Percentiles rank a stretch among this genome's conserved stretches.
Conservation (phyloP, 1,140 invertebrate species). For the Venturia canescens region DNA sequence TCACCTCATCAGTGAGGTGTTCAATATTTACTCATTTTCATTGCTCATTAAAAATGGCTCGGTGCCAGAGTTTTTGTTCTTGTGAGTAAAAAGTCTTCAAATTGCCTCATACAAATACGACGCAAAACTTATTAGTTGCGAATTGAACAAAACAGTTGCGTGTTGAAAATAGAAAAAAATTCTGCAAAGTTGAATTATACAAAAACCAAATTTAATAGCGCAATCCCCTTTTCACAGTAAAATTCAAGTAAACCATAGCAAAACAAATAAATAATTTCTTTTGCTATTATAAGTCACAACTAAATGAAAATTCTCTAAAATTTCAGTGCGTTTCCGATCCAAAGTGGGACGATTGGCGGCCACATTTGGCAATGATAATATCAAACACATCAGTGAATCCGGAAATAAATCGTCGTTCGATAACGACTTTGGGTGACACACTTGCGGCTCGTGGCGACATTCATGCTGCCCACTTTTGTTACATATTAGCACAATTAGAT, state of each 20-base stretch:
- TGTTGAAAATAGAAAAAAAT: too few species aligned
- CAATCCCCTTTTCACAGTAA: too few species aligned
- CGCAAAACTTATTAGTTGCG: too few species aligned
- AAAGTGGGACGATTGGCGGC: constrained; percentile 96
- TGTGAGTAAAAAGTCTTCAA: too few species aligned
- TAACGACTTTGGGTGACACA: constrained; percentile 87
- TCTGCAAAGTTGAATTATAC: too few species aligned
- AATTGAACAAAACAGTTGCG: too few species aligned
- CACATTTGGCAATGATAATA: constrained; percentile 95
- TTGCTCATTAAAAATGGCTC: not conserved
- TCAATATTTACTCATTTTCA: constrained; percentile 26
- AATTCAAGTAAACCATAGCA: too few species aligned
- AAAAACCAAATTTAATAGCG: too few species aligned
- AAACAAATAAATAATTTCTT: too few species aligned
- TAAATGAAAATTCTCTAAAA: constrained; percentile 9
- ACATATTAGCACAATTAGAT: constrained; percentile 90
- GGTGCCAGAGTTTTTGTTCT: not conserved
- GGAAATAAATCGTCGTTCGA: constrained; percentile 89
- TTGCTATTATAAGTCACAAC: not conserved
- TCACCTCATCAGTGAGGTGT: not conserved
- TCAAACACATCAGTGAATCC: constrained; percentile 89
- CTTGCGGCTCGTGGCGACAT: constrained; percentile 84
- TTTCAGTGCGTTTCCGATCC: constrained; percentile 87
- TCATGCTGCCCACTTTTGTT: constrained; percentile 95
- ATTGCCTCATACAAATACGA: too few species aligned